A percentile compares a stretch with the other conserved stretches of the same genome.
Evolutionary conservation across 2,797 vertebrate genomes (phyloP).

Genomic region (Lagorchestes hirsutus): DNA sequence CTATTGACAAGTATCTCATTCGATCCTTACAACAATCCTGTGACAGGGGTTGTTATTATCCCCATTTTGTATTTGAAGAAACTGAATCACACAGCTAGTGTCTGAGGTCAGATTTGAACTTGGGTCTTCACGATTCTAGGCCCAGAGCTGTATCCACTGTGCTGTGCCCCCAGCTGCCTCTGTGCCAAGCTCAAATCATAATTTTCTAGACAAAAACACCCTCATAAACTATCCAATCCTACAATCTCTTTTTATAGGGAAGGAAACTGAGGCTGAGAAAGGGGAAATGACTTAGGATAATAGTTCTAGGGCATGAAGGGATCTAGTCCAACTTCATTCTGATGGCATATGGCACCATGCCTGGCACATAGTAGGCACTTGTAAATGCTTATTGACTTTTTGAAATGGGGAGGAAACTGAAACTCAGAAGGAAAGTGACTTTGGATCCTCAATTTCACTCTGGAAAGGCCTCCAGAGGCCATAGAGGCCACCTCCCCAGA

Average conservation of each 20-base stretch:
- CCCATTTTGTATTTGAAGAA: neutral
- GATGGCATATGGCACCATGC: neutral
- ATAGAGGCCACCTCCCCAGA: neutral
- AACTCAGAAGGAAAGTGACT: neutral
- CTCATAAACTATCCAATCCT: neutral
- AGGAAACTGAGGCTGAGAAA: neutral
- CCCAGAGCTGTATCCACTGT: neutral
- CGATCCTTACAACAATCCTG: neutral
- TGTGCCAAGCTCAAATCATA: neutral
- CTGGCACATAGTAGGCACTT: neutral
- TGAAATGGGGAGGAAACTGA: neutral
- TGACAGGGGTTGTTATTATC: neutral
- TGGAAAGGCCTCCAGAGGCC: neutral
- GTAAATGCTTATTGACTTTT: neutral
- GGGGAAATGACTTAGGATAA: neutral
- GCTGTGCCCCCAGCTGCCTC: neutral
- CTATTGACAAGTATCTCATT: neutral
- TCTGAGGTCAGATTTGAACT: neutral
- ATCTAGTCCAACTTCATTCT: neutral
- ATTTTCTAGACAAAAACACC: neutral
- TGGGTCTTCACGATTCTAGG: neutral
- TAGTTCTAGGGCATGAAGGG: neutral
- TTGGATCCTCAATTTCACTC: neutral
- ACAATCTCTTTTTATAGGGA: neutral
- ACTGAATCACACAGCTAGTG: neutral